These are phyloP conservation scores for Leucozona laternaria DNA, from an alignment of 2,888 invertebrate species.

Conservation along the genomic window DNA sequence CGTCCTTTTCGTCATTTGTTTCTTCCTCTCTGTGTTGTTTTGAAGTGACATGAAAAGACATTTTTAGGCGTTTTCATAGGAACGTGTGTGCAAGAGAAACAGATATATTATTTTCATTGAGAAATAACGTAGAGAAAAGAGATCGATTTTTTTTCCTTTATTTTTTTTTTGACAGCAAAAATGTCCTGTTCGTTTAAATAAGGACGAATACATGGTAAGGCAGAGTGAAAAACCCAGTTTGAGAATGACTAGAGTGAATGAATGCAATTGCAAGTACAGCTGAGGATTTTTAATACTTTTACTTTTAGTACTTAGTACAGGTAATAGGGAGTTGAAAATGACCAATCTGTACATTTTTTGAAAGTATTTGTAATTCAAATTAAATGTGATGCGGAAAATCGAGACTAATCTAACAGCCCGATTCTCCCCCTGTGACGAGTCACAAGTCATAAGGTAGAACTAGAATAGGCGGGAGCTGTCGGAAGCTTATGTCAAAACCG, in stretches of 20 bases:
- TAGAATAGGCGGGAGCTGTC: too few relatives aligned
- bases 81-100: slow-evolving; percentile 48
- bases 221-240: background rate
- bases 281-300: too few relatives aligned
- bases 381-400: too few relatives aligned
- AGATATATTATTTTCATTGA: slow-evolving; percentile 47
- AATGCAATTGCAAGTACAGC: too few relatives aligned
- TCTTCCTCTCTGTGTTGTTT: slow-evolving; percentile 52
- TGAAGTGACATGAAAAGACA: slow-evolving; percentile 58
- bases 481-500: too few relatives aligned
- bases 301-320: too few relatives aligned
- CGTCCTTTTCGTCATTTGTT: slow-evolving; percentile 25
- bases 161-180: slow-evolving; percentile 32
- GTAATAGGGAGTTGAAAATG: too few relatives aligned
- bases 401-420: too few relatives aligned
- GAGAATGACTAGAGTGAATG: background rate
- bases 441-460: too few relatives aligned
- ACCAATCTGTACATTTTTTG: too few relatives aligned
- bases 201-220: background rate
- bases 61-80: slow-evolving; percentile 73
- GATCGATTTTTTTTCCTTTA: slow-evolving; percentile 5
- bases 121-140: slow-evolving; percentile 6
- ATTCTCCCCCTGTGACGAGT: too few relatives aligned
- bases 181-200: slow-evolving; percentile 24
- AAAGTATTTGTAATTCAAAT: too few relatives aligned